A percentile compares a stretch with the other conserved stretches of the same genome.
Conservation (phyloP, 2,797 vertebrate genomes). For the Hybognathus amarus region DNA sequence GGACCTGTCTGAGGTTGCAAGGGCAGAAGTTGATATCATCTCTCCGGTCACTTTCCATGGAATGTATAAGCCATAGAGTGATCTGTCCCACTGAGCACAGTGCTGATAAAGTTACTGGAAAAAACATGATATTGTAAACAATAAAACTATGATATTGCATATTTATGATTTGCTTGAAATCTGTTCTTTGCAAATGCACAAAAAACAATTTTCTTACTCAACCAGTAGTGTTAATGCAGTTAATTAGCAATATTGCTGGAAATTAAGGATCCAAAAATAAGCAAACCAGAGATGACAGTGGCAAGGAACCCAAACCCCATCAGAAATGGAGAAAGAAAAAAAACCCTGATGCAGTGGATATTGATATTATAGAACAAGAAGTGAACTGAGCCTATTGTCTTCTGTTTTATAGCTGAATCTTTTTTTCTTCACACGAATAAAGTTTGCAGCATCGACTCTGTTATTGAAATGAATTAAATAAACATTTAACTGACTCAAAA, state of each 20-base stretch:
- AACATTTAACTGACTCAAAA: too few relatives aligned
- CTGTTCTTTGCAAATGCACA: background rate
- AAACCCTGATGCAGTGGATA: too few relatives aligned
- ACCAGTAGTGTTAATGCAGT: too few relatives aligned
- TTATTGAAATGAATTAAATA: too few relatives aligned
- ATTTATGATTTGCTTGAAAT: conserved; percentile 56
- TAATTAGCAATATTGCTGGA: too few relatives aligned
- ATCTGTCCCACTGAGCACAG: background rate
- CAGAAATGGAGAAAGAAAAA: too few relatives aligned
- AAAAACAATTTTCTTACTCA: conserved; percentile 36
- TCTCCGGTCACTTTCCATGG: conserved; percentile 97
- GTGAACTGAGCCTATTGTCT: background rate
- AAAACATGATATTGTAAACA: conserved; percentile 19
- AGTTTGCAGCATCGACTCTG: too few relatives aligned
- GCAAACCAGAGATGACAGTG: too few relatives aligned
- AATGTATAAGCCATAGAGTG: conserved; percentile 82
- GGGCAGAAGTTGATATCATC: conserved; percentile 91
- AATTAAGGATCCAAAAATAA: too few relatives aligned
- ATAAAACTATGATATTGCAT: conserved; percentile 45
- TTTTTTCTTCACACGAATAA: background rate
- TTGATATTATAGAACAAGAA: background rate
- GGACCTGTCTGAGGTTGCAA: conserved; percentile 93
- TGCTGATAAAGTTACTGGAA: background rate
- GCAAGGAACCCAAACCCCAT: too few relatives aligned
- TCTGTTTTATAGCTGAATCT: background rate